Conservation (phyloP, 2,113 vertebrate genomes). For the Trichechus manatus region DNA sequence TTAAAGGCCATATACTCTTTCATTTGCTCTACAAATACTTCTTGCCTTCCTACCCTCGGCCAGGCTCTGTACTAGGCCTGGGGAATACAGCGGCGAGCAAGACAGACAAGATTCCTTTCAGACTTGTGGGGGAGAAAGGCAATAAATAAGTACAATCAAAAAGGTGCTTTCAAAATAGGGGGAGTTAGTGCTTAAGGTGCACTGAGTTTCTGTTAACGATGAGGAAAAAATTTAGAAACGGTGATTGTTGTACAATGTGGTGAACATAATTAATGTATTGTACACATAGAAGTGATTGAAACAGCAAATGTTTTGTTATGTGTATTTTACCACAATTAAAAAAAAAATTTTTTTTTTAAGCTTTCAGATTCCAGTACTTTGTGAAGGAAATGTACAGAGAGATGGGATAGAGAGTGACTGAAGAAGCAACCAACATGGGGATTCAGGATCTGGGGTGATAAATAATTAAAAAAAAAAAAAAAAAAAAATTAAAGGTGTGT, state of each 20-base stretch:
- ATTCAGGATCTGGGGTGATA: background rate
- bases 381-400: background rate
- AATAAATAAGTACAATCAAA: background rate
- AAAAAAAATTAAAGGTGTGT: background rate
- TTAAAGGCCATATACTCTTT: background rate
- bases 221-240: too few relatives aligned
- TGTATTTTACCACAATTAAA: too few relatives aligned
- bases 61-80: background rate
- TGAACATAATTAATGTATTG: too few relatives aligned
- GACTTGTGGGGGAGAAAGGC: background rate
- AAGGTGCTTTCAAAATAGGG: background rate
- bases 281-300: too few relatives aligned
- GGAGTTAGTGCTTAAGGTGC: too few relatives aligned
- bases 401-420: background rate
- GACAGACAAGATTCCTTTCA: background rate
- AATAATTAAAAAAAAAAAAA: background rate
- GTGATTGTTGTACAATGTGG: too few relatives aligned
- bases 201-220: too few relatives aligned
- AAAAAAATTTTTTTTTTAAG: background rate
- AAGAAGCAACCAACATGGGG: background rate
- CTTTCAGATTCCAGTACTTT: background rate
- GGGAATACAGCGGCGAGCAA: background rate
- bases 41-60: background rate
- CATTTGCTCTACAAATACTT: background rate
- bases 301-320: too few relatives aligned